Evolutionary conservation across 2,888 invertebrate genomes (phyloP), one percentile per base, ranked within the genome.

Genomic region (Lasioglossum villosulum): DNA sequence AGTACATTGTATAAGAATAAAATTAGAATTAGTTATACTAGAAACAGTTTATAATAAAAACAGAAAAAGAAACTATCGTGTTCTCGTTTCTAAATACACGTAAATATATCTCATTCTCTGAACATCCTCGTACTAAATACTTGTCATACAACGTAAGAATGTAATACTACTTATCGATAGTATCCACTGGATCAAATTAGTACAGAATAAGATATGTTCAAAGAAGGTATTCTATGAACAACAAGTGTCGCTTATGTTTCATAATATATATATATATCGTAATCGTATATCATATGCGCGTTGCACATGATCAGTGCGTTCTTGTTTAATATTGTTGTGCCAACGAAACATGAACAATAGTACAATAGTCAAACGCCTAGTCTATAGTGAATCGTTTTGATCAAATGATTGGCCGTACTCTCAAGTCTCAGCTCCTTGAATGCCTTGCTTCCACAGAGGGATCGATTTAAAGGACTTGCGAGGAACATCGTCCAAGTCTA

Each of bases 161-260:
- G 75, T 37, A 80, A 78, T 72, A 45, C 45, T 75, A 78, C 42
- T 73, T 59, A 76, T 78, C 39, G 73, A 14, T 48, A 80, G 52
- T 75, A 68, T 81, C 59, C 48, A 75, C 19, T 63, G 37, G 48
- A 77, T 74, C 66, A 34, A 86, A 78, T 74, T 75, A 72, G 66
- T 75, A 59, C 73, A 74, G 63, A 76, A 71, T 63, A 78, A 42
- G 70, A 84, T 83, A 83, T 83, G 74, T 71, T 83, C 59, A 83
- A 78, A 84, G 78, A 77, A 84, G 10, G 5, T 82, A 27, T 81
- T 73, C 73, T 19, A 37, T 75, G 72, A 85, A 76, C 75, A 84
- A 71, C n/a, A 77, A 80, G 75, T 78, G 27, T 78, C 16, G 72
- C 72, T 82, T 56, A 52, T 37, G 30, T 80, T 66, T 77, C 59